phyloP scores from a whole-genome alignment of 2,797 vertebrate genomes.

The Coendou prehensilis region DNA sequence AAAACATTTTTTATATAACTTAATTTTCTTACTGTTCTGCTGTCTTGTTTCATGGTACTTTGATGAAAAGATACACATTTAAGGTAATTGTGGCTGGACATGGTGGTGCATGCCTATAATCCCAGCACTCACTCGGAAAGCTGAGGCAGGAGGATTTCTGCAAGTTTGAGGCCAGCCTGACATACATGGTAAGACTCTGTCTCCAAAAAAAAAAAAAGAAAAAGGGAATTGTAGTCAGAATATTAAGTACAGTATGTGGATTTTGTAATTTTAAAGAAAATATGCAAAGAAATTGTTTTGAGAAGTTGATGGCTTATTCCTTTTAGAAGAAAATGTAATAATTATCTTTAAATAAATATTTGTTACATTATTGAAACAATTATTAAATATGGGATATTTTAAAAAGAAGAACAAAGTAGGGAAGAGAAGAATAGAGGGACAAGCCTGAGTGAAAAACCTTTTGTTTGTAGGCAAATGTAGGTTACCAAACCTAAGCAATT shows the following conservation, averaged over 20 bases:
- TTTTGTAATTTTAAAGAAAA: slow-evolving; percentile 3
- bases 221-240: not conserved
- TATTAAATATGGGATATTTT: not conserved
- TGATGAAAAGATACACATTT: not conserved
- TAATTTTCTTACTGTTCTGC: not conserved
- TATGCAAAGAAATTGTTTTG: not conserved
- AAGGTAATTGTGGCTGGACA: not conserved
- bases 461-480: not conserved
- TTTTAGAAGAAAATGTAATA: not conserved
- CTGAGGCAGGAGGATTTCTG: not conserved
- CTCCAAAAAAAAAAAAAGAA: not conserved
- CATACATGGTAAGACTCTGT: not conserved
- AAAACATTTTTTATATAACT: not conserved
- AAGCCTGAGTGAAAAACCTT: not conserved
- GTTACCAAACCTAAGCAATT: not conserved
- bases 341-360: not conserved
- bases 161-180: not conserved
- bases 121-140: not conserved
- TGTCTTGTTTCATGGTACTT: not conserved
- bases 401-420: not conserved
- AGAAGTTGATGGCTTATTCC: not conserved
- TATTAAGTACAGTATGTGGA: not conserved
- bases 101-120: not conserved
- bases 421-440: not conserved
- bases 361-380: not conserved